These are phyloP conservation scores for Leptopilina boulardi DNA, from an alignment of 1,140 invertebrate species.

Conservation along the genomic window DNA sequence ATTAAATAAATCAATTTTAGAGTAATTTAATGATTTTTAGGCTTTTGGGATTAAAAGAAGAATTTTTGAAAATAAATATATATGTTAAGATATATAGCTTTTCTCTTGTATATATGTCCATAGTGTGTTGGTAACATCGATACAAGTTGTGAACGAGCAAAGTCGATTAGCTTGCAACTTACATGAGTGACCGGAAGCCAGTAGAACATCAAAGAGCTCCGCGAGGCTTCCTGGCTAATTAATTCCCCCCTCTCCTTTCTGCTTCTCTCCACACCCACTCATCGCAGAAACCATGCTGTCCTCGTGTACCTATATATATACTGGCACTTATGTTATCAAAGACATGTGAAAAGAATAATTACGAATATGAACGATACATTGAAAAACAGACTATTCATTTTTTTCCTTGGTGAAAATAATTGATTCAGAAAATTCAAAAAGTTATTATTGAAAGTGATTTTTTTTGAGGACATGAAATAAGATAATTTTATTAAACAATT, in stretches of 20 bases:
- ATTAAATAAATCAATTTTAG: no score
- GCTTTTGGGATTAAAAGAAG: no score
- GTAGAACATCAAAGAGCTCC: constrained; percentile 62
- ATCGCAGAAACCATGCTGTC: constrained; percentile 14
- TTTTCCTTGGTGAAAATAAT: not conserved
- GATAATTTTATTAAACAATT: no score
- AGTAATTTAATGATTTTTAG: no score
- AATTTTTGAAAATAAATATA: not conserved
- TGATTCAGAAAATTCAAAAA: not conserved
- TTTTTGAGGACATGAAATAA: no score
- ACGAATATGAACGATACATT: not conserved
- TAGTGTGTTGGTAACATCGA: constrained; percentile 16
- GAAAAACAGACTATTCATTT: not conserved
- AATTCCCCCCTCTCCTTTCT: no score
- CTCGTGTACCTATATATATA: not conserved
- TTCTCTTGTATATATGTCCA: not conserved
- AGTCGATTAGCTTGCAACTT: constrained; percentile 65
- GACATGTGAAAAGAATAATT: not conserved
- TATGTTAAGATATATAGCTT: not conserved
- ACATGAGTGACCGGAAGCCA: constrained; percentile 60
- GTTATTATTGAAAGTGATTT: not conserved
- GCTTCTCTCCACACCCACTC: constrained; percentile 30
- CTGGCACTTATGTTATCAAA: not conserved
- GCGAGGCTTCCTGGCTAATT: constrained; percentile 65
- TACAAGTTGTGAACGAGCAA: constrained; percentile 52